These are phyloP conservation scores for Andrena chrysosceles DNA, from an alignment of 2,888 invertebrate genomes.

Conservation along the genomic window DNA sequence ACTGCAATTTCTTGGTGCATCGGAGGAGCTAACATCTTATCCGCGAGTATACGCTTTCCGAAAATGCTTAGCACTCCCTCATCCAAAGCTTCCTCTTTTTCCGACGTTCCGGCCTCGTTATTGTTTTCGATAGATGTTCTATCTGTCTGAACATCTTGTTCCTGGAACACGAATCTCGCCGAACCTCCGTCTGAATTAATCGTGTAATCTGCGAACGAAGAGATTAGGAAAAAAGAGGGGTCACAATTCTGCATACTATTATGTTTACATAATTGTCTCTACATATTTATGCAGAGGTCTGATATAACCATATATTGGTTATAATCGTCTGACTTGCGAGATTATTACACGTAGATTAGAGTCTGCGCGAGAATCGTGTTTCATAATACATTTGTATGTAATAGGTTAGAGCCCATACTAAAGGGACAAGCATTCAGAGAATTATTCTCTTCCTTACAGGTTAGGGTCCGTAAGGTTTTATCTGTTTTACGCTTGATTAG, in stretches of 20 bases:
- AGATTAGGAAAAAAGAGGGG: neutral
- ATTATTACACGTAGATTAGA: neutral
- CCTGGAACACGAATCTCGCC: neutral
- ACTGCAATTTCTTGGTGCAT: neutral
- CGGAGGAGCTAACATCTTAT: neutral
- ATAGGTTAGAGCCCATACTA: neutral
- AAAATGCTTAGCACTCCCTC: neutral
- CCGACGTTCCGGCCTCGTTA: neutral
- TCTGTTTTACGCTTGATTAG: neutral
- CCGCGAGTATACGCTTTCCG: neutral
- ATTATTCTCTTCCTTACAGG: slow-evolving; percentile 1
- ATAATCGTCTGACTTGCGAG: neutral
- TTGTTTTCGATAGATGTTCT: neutral
- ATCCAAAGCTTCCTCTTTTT: neutral
- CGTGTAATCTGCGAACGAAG: neutral
- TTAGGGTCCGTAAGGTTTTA: neutral
- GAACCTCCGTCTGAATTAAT: neutral
- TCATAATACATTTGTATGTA: neutral
- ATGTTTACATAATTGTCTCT: no score
- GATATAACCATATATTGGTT: no score
- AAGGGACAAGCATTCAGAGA: neutral
- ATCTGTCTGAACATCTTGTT: no score
- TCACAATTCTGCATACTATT: no score
- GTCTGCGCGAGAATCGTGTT: neutral
- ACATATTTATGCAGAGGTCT: no score